Base-by-base conservation (phyloP, 2,888 invertebrate genomes). In the Cenopis cana region DNA sequence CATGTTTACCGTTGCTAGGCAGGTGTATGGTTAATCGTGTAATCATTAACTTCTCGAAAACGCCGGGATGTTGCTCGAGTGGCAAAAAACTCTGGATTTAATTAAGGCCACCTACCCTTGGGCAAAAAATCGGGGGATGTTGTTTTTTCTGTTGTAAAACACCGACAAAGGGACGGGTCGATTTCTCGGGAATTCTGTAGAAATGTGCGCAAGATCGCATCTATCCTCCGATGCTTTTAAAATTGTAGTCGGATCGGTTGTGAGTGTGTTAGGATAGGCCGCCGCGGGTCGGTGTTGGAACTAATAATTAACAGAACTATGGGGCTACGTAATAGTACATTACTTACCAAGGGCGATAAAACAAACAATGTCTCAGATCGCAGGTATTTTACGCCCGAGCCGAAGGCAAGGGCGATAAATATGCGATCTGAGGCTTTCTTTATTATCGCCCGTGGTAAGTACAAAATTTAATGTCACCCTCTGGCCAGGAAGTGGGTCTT, bases 51-150 rank as follows among this genome's bases (percentile, higher is more conserved):
- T 41, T 68, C 41, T 55, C 24, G 17, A 56, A 55, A 56, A 38
- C 18, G 17, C 38, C 24, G 57, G 57, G 57, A 57, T 56, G n/a
- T 38, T 46, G 60, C 78, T 75, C 77, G 77, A 69, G 50, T 64
- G 67, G 65, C 65, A 77, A 79, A 82, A 79, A 79, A 78, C 75
- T 73, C 72, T 72, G 73, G 65, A 78, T 79, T 89, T 93, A 93
- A 93, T 93, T 92, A 91, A 91, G 90, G 88, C 87, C 36, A 64
- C 64, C 85, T 87, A 85, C 85, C 77, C 74, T 78, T 84, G 78
- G 76, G 84, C 88, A 90, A 92, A 93, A 92, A 92, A 88, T 74
- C 81, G 50, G 83, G 87, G 89, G 91, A 85, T 85, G 86, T 81
- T 78, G 80, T 87, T 88, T 89, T 85, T 84, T 85, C 72, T 75